Percentiles rank a stretch among this genome's conserved stretches.
Evolutionary conservation across 2,797 vertebrate species (phyloP).

Genomic region (Notolepis coatsorum): DNA sequence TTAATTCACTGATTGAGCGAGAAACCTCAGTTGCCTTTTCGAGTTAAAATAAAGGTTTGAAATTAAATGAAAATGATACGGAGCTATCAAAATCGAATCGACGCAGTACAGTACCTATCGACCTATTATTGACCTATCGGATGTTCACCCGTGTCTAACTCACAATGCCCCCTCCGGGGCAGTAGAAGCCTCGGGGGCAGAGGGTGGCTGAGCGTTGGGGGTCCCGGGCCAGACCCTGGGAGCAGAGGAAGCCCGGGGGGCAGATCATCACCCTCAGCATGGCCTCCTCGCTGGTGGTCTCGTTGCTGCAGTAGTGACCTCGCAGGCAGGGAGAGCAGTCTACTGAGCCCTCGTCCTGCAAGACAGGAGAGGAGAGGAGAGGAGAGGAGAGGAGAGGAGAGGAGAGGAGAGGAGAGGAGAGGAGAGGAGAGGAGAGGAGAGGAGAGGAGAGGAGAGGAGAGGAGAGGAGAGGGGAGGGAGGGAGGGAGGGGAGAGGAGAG

Average conservation of each 20-base stretch:
- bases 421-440: conserved; percentile 61
- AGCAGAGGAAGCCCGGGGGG: conserved; percentile 88
- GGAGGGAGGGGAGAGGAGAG: conserved; percentile 54
- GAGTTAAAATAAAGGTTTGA: too few species aligned
- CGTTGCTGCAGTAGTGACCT: conserved; percentile 89
- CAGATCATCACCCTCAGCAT: conserved; percentile 89
- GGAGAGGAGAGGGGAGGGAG: conserved; percentile 62
- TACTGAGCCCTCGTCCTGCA: conserved; percentile 84
- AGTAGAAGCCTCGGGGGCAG: conserved; percentile 90
- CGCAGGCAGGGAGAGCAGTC: conserved; percentile 84
- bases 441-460: conserved; percentile 7
- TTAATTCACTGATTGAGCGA: too few species aligned
- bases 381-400: not conserved
- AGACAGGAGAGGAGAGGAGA: conserved; percentile 41
- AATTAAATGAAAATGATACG: too few species aligned
- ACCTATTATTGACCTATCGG: too few species aligned
- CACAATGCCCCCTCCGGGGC: conserved; percentile 84
- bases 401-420: not conserved
- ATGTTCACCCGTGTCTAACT: conserved; percentile 57
- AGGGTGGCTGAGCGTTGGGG: conserved; percentile 83
- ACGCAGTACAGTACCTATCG: too few species aligned
- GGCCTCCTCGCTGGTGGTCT: conserved; percentile 86
- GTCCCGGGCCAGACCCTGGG: conserved; percentile 82
- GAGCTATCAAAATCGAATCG: too few species aligned
- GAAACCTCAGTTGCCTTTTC: too few species aligned